Base-by-base conservation (phyloP, 2,113 vertebrate genomes). In the Passer montanus region DNA sequence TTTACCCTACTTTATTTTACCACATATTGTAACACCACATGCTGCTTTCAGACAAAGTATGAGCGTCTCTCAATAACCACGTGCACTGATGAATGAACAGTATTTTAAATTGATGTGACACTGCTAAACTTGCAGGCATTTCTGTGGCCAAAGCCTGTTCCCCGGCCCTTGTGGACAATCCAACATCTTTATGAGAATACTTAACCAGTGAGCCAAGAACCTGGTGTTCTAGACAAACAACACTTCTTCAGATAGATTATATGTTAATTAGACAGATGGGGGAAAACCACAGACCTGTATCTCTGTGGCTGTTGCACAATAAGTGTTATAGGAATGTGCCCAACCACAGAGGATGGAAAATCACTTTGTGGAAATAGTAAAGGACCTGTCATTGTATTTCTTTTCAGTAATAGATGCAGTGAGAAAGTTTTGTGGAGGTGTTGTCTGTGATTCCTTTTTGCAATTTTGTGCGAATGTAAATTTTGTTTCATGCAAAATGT, bases 311-410 rank as follows among this genome's bases (percentile, higher is more conserved):
- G 31, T 43, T 27, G 11, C 31, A 13, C 14, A 59, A 39, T 15
- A 47, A 9, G 11, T 30, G 19, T 58, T 73, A 53, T 2, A 58
- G 14, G 28, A 66, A 63, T 50, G 8, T 0, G 0, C 17, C 6
- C 46, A 74, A 11, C 14, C 43, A 85, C 31, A 63, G 15, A 67
- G 17, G 8, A 85, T 53, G 11, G 28, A 78, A 90, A 78, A 63
- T 16, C 0, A 35, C 82, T 84, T n/a, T 79, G 24, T 30, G 13
- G 43, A 62, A 90, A 56, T 20, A 55, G 39, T 67, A 64, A 35
- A 43, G 26, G 30, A 63, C 15, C 5, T 43, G 46, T 18, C 18
- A 41, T 17, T 90, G 19, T 62, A 58, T 55, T 90, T 67, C 11
- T 79, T 31, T 53, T 44, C 37, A 73, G 16, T 30, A 67, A 37